Conservation (phyloP, 2,113 vertebrate genomes). For the Pterophyllum scalare region DNA sequence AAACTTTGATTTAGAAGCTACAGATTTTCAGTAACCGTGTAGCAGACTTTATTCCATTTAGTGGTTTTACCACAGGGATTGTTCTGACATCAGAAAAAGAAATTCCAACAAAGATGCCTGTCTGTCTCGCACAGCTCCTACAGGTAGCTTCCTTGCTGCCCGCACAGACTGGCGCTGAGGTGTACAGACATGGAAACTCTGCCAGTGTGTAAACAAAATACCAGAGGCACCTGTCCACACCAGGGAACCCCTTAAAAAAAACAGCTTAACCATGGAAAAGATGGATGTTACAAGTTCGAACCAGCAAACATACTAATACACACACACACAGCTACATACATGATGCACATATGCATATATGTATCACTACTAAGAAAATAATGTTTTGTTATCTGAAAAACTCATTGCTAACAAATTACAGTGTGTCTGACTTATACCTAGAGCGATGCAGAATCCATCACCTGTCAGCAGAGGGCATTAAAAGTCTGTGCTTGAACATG, state of each 20-base stretch:
- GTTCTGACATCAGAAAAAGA: neutral
- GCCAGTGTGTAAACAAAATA: slow-evolving; percentile 52
- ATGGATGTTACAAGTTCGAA: neutral
- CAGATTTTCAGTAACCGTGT: neutral
- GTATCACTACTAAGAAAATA: neutral
- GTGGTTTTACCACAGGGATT: neutral
- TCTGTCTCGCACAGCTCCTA: slow-evolving; percentile 55
- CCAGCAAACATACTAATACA: neutral
- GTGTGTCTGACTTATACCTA: neutral
- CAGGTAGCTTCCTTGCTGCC: slow-evolving; percentile 44
- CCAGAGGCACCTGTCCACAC: slow-evolving; percentile 35
- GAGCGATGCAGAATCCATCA: neutral
- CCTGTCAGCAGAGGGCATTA: slow-evolving; percentile 61
- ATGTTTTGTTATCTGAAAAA: neutral
- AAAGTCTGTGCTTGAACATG: slow-evolving; percentile 28
- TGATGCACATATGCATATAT: neutral
- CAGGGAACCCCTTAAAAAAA: slow-evolving; percentile 21
- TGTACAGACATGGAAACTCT: slow-evolving; percentile 58
- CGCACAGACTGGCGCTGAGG: slow-evolving; percentile 67
- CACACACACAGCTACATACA: neutral
- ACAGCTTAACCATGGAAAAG: neutral
- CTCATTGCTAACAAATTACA: neutral
- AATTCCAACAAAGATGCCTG: slow-evolving; percentile 14
- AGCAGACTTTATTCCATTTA: neutral
- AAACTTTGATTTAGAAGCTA: neutral